Evolutionary conservation across 2,113 vertebrate genomes (phyloP).

Genomic region (Salvator merianae): DNA sequence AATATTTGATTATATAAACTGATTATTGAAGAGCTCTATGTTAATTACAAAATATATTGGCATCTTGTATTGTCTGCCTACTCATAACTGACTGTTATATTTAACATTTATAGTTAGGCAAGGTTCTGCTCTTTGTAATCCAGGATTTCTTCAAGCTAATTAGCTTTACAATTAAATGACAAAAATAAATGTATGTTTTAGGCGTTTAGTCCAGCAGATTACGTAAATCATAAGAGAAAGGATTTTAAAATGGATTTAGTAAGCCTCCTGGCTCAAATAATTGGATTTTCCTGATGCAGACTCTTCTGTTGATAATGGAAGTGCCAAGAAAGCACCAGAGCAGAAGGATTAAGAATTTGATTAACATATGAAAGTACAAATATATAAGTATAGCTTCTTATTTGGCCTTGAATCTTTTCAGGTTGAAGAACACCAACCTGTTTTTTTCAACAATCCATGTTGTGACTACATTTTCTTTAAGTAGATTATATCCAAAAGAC

Average conservation of each 20-base stretch:
- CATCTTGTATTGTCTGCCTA: slow-evolving; percentile 25
- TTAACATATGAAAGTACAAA: slow-evolving; percentile 8
- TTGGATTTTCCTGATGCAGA: slow-evolving; percentile 39
- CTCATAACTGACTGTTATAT: background rate
- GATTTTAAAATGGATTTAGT: slow-evolving; percentile 36
- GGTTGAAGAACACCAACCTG: background rate
- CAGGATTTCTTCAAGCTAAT: slow-evolving; percentile 32
- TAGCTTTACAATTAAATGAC: slow-evolving; percentile 32
- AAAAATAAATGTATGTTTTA: slow-evolving; percentile 15
- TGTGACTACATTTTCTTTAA: slow-evolving; percentile 2
- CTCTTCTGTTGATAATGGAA: background rate
- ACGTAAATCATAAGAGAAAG: slow-evolving; percentile 10
- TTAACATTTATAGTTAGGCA: slow-evolving; percentile 26
- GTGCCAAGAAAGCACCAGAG: slow-evolving; percentile 15
- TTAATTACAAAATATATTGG: slow-evolving; percentile 38
- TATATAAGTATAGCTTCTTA: background rate
- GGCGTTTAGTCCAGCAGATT: slow-evolving; percentile 28
- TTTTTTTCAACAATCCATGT: background rate
- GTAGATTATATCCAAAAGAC: background rate
- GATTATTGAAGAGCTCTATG: slow-evolving; percentile 41
- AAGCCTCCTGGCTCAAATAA: slow-evolving; percentile 27
- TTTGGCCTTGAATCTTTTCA: slow-evolving; percentile 7
- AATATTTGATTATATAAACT: slow-evolving; percentile 63
- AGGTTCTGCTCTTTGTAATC: slow-evolving; percentile 11
- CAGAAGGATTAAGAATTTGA: slow-evolving; percentile 26